These are phyloP conservation scores for Anarrhichthys ocellatus DNA, from an alignment of 2,113 vertebrate genomes.

Conservation along the genomic window DNA sequence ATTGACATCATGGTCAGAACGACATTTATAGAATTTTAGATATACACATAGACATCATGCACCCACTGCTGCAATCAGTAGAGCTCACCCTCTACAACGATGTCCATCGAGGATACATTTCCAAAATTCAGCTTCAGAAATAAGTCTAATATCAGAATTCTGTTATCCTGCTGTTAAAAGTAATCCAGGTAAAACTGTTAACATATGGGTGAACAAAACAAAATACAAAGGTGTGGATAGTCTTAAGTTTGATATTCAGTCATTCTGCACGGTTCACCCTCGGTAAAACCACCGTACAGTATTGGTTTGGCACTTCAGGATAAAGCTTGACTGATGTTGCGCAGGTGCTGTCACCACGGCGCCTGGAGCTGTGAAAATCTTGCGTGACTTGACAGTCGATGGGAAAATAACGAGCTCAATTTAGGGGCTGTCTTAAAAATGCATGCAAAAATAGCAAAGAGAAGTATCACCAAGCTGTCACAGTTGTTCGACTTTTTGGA, in stretches of 20 bases:
- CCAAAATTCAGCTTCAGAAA: background rate
- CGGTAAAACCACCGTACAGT: background rate
- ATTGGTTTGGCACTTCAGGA: constrained; percentile 2
- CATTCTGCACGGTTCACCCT: background rate
- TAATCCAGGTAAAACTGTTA: background rate
- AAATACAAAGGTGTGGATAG: background rate
- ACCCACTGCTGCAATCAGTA: background rate
- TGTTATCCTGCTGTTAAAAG: background rate
- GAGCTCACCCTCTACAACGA: background rate
- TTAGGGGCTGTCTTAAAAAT: constrained; percentile 6
- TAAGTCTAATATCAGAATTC: background rate
- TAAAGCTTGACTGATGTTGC: background rate
- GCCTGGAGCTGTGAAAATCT: constrained; percentile 1
- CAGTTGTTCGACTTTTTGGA: background rate
- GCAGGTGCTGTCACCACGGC: background rate
- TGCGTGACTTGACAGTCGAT: constrained; percentile 2
- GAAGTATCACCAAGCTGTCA: background rate
- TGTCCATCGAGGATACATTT: background rate
- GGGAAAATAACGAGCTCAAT: constrained; percentile 13
- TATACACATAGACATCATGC: background rate
- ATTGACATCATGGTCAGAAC: background rate
- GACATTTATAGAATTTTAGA: background rate
- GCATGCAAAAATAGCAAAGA: background rate
- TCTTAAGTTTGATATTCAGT: background rate
- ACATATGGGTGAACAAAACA: background rate